Percentiles rank a stretch among this genome's conserved stretches.
phyloP scores from a whole-genome alignment of 1,140 invertebrate species.

The Acyrthosiphon pisum region DNA sequence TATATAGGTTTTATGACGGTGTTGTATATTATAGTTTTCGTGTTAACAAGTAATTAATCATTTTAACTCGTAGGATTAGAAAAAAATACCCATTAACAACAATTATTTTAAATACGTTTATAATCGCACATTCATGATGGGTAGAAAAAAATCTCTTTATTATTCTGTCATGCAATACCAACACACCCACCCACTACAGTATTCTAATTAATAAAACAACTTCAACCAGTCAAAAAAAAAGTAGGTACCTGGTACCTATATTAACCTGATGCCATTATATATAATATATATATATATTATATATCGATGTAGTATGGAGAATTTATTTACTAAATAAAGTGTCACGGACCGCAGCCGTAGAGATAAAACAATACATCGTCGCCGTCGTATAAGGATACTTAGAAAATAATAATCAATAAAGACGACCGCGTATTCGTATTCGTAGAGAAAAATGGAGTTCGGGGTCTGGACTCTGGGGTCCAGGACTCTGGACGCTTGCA shows the following conservation, averaged over 20 bases:
- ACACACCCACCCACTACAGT: neutral
- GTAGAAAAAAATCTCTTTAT: neutral
- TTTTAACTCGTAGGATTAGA: neutral
- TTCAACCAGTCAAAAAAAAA: neutral
- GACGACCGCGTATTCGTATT: neutral
- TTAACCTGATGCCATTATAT: neutral
- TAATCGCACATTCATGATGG: neutral
- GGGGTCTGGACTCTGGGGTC: neutral
- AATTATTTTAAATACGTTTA: neutral
- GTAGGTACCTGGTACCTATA: too few species aligned
- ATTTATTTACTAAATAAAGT: neutral
- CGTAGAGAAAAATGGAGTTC: neutral
- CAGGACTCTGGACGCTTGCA: neutral
- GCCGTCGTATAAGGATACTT: neutral
- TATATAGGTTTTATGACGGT: neutral
- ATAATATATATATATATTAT: neutral
- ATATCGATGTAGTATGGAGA: neutral
- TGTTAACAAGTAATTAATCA: neutral
- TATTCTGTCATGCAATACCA: neutral
- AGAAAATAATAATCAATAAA: slow-evolving; percentile 17
- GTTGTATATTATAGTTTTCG: neutral
- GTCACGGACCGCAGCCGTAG: neutral
- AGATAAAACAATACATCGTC: neutral
- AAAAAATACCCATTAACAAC: neutral
- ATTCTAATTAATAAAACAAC: slow-evolving; percentile 12